phyloP scores from a whole-genome alignment of 2,888 invertebrate species.

The Schrankia costaestrigalis region DNA sequence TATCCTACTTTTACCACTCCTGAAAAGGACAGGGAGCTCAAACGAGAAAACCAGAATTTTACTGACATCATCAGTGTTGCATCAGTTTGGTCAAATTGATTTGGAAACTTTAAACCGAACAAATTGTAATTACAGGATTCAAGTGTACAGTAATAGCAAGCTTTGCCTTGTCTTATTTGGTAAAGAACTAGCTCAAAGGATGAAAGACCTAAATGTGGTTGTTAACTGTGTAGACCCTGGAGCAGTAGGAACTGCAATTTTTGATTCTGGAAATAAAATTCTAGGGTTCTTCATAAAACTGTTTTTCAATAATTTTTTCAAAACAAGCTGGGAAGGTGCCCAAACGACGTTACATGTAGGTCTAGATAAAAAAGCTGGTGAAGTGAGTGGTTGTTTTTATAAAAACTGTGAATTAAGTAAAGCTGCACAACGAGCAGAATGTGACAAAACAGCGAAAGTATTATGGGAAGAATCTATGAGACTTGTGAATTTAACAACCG shows the following conservation, averaged over 20 bases:
- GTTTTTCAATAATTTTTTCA: conserved; percentile 58
- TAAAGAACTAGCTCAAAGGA: conserved; percentile 83
- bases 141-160: conserved; percentile 80
- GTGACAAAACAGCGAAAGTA: conserved; percentile 61
- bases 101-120: conserved; percentile 82
- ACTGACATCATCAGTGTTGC: conserved; percentile 86
- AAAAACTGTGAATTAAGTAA: conserved; percentile 83
- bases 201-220: conserved; percentile 83
- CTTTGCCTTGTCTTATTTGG: conserved; percentile 87
- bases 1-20: conserved; percentile 88
- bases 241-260: conserved; percentile 87
- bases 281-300: conserved; percentile 70
- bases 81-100: conserved; percentile 83
- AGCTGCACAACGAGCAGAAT: conserved; percentile 77
- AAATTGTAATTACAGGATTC: conserved; percentile 62
- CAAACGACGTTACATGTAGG: conserved; percentile 28
- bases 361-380: conserved; percentile 22
- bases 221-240: conserved; percentile 91
- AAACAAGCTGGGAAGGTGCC: conserved; percentile 25
- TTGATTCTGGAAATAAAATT: conserved; percentile 65
- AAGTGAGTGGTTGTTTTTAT: conserved; percentile 79
- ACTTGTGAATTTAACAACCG: conserved; percentile 22
- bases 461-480: conserved; percentile 37
- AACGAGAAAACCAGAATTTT: conserved; percentile 86
- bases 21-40: conserved; percentile 76